A percentile compares a stretch with the other conserved stretches of the same genome.
Evolutionary conservation across 2,888 invertebrate genomes (phyloP).

Genomic region (Netelia inedita): DNA sequence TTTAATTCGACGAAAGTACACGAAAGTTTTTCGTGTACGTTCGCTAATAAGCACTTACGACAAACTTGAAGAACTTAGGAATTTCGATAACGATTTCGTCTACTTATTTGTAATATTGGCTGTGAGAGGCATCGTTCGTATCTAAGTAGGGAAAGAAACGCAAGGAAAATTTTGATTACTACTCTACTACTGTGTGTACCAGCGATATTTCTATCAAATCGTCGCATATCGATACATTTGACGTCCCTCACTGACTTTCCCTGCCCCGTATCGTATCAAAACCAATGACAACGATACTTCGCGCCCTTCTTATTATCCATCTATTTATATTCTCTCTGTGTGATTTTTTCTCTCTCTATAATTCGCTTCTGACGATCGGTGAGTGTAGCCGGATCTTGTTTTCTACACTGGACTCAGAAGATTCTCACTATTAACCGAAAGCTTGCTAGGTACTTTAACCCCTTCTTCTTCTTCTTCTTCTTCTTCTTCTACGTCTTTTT

Average conservation of each 20-base stretch:
- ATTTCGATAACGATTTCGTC: neutral
- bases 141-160: neutral
- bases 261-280: neutral
- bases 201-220: neutral
- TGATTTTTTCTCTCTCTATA: constrained; percentile 77
- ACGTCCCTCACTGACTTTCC: constrained; percentile 1
- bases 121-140: neutral
- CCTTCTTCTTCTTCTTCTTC: constrained; percentile 66
- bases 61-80: neutral
- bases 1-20: constrained; percentile 72
- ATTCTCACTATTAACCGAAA: constrained; percentile 84
- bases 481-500: constrained; percentile 51
- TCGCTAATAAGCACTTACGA: neutral
- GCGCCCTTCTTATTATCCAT: constrained; percentile 63
- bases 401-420: constrained; percentile 84
- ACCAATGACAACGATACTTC: constrained; percentile 43
- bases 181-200: neutral
- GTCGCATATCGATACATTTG: neutral
- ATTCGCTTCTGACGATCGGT: constrained; percentile 83
- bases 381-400: constrained; percentile 84
- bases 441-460: constrained; percentile 82
- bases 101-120: neutral
- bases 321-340: constrained; percentile 80
- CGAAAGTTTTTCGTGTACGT: neutral
- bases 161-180: neutral